phyloP scores from a whole-genome alignment of 1,140 invertebrate genomes.

The Nomia melanderi region DNA sequence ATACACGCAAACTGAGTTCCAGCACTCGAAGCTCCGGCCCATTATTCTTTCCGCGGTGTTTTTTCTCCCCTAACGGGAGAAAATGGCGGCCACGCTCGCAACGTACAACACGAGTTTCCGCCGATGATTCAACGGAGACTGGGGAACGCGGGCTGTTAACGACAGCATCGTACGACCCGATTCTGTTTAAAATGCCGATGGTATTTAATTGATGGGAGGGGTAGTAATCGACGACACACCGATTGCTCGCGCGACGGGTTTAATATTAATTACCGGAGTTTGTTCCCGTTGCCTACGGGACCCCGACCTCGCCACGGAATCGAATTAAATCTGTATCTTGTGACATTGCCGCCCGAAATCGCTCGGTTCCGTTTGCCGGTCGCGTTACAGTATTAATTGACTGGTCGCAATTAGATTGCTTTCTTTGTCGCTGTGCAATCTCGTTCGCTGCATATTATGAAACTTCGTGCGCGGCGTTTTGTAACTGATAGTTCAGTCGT shows the following conservation, averaged over 20 bases:
- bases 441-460: too few species aligned
- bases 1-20: not conserved
- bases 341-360: not conserved
- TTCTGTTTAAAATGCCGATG: conserved; percentile 36
- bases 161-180: conserved; percentile 4
- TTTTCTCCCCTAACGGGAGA: not conserved
- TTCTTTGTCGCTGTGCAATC: too few species aligned
- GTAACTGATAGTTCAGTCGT: too few species aligned
- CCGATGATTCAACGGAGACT: not conserved
- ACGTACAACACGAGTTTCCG: too few species aligned
- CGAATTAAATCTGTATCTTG: conserved; percentile 30
- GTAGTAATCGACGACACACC: conserved; percentile 28
- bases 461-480: too few species aligned
- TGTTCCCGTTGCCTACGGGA: conserved; percentile 1
- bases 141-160: not conserved
- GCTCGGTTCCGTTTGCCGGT: not conserved
- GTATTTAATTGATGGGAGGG: conserved; percentile 34
- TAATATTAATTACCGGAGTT: conserved; percentile 52
- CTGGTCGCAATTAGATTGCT: too few species aligned
- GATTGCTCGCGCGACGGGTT: conserved; percentile 29
- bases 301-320: not conserved
- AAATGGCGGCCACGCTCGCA: not conserved
- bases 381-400: too few species aligned
- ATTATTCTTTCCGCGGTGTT: too few species aligned
- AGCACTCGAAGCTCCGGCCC: too few species aligned